Conservation (phyloP, 2,113 vertebrate species). For the Ammodytes dubius region DNA sequence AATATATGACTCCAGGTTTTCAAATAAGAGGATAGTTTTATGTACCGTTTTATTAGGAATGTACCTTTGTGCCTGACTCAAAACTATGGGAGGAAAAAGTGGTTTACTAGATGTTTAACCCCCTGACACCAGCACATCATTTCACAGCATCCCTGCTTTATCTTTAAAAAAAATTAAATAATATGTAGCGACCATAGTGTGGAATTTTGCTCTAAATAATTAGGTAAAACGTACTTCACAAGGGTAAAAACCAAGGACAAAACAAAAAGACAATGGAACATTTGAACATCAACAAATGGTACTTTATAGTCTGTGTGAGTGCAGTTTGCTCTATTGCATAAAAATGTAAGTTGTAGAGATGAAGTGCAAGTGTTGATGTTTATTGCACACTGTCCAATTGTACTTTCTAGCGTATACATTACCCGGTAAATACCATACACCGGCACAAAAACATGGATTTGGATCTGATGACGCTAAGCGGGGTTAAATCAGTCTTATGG, state of each 20-base stretch:
- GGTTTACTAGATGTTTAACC: too few relatives aligned
- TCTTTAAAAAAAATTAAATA: background rate
- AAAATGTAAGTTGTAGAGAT: too few relatives aligned
- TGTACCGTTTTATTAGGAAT: background rate
- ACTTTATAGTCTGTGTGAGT: too few relatives aligned
- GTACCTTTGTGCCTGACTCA: background rate
- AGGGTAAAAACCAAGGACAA: too few relatives aligned
- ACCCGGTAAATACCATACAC: background rate
- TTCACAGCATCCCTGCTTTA: background rate
- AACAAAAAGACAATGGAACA: too few relatives aligned
- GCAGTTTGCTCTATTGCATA: too few relatives aligned
- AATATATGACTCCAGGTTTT: background rate
- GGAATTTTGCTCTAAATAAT: too few relatives aligned
- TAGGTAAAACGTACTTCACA: too few relatives aligned
- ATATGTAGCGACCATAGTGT: too few relatives aligned
- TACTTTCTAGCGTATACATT: background rate
- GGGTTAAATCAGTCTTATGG: conserved; percentile 12
- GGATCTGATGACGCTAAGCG: background rate
- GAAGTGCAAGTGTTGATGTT: too few relatives aligned
- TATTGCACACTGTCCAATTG: background rate
- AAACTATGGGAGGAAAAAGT: background rate
- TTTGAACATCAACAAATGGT: too few relatives aligned
- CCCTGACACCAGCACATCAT: background rate
- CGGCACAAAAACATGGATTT: conserved; percentile 10
- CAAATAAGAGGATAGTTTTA: background rate